Evolutionary conservation across 2,113 vertebrate genomes (phyloP).

Genomic region (Ictidomys tridecemlineatus): DNA sequence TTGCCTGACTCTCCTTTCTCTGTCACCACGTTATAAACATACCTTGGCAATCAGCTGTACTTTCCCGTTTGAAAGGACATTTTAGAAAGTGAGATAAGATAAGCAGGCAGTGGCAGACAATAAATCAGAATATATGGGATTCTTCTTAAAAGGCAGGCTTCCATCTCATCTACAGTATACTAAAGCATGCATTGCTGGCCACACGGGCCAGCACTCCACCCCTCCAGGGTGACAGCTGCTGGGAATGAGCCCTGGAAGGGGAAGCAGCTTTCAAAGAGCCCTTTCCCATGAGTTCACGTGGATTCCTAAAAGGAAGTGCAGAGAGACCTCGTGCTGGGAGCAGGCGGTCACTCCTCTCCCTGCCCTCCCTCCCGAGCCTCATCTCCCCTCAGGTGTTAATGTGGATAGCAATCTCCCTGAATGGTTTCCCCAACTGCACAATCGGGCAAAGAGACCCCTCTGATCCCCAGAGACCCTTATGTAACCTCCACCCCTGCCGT

Average conservation of each 20-base stretch:
- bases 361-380: too few species aligned
- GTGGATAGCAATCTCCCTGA: neutral
- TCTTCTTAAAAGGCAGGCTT: slow-evolving; percentile 13
- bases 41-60: slow-evolving; percentile 81
- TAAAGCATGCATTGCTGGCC: neutral
- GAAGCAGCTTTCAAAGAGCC: neutral
- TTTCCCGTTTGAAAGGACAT: slow-evolving; percentile 79
- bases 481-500: rapidly evolving
- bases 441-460: rapidly evolving
- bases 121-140: slow-evolving; percentile 44
- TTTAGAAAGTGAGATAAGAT: slow-evolving; percentile 60
- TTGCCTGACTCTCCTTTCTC: slow-evolving; percentile 76
- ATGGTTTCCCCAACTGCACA: too few species aligned
- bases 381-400: neutral
- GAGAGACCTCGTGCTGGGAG: too few species aligned
- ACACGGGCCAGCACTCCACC: neutral
- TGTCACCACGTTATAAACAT: slow-evolving; percentile 76
- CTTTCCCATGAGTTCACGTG: neutral
- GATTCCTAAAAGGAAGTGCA: rapidly evolving
- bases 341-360: rapidly evolving
- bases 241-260: neutral
- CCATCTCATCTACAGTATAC: neutral
- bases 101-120: neutral
- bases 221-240: neutral
- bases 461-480: neutral